These are phyloP conservation scores for Sturnus vulgaris DNA, from an alignment of 2,113 vertebrate genomes.

Conservation along the genomic window DNA sequence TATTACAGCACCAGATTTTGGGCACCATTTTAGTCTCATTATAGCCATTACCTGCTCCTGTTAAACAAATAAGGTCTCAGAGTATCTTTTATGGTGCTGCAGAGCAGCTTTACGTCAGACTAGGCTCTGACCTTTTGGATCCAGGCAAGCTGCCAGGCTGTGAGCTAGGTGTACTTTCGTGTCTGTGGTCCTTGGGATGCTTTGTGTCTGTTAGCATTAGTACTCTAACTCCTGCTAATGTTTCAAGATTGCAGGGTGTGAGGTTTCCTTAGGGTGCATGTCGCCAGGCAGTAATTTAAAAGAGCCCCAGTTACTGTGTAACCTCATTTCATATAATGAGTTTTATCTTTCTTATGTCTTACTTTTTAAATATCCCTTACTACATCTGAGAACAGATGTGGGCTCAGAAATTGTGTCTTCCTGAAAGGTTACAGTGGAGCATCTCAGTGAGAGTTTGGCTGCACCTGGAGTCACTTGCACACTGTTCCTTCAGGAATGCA, in stretches of 20 bases:
- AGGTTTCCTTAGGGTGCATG: neutral
- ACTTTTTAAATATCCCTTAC: neutral
- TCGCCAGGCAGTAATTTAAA: neutral
- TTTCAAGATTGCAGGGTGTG: neutral
- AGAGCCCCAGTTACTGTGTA: neutral
- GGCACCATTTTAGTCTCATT: neutral
- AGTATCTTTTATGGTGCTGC: neutral
- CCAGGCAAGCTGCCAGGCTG: neutral
- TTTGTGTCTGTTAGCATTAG: neutral
- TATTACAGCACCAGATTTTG: neutral
- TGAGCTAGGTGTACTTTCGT: neutral
- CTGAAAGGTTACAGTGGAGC: neutral
- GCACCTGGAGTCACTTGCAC: fast-evolving
- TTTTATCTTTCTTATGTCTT: neutral
- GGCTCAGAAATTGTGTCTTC: neutral
- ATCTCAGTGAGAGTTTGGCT: neutral
- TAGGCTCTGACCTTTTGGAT: neutral
- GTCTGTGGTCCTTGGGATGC: neutral
- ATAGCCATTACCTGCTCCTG: neutral
- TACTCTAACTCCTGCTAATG: neutral
- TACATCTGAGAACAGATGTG: neutral
- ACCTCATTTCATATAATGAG: neutral
- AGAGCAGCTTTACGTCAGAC: neutral
- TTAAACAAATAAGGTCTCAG: neutral
- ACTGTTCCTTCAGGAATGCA: neutral